Base-by-base conservation (phyloP, 2,888 invertebrate genomes). In the Escarpia spicata region DNA sequence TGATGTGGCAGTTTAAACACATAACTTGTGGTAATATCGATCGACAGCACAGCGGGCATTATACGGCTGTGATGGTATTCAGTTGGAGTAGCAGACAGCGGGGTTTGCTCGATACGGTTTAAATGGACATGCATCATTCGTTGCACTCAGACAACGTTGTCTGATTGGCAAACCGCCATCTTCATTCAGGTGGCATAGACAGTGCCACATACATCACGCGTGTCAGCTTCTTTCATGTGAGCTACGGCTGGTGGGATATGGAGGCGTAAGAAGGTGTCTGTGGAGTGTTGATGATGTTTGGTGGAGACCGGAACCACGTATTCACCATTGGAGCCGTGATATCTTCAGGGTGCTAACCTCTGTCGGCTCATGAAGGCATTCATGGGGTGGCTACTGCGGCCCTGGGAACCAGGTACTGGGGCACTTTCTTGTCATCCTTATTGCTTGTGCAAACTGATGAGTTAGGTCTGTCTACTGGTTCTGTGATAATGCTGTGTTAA, bases 321-420 rank as follows among this genome's bases (percentile, higher is more conserved):
- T n/a, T 75, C 26, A 75, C 75, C 75, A 75, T 26, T 26, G 26
- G 75, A 75, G 75, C 19, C 6, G 75, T 75, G 26, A 26, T 75
- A 6, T 26, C 75, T 75, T 75, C 75, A 15, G 6, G 6, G 26
- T 75, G 26, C 19, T 75, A 26, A 75, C 75, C 75, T 75, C 75
- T 75, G 26, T 26, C 75, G 26, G 6, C 75, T 75, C 19, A 75
- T 75, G 75, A 75, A 75, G 75, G 75, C 75, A 75, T n/a, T 75
- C n/a, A 75, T 75, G 75, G 75, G n/a, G 75, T 75, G 75, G 75
- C 75, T 75, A 75, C 75, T 75, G 75, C 75, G 75, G 75, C 75
- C 75, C 26, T 75, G 75, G 75, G 75, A 75, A 15, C 19, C 75
- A 75, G 75, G 75, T 75, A 75, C 19, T 75, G 26, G 19, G 75